phyloP scores from a whole-genome alignment of 2,113 vertebrate genomes.

The Mugil cephalus region DNA sequence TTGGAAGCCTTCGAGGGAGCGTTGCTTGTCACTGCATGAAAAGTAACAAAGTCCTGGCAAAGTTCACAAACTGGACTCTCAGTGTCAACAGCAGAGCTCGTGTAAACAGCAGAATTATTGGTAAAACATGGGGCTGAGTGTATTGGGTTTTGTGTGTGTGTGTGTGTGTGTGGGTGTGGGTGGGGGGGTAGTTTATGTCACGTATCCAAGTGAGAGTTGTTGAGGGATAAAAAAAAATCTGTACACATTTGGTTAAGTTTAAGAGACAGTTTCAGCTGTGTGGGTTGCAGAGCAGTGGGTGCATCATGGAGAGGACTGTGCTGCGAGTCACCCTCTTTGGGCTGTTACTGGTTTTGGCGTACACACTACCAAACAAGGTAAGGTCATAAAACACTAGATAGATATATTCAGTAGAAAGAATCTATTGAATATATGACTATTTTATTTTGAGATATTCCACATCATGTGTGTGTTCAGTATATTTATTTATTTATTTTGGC shows the following conservation, averaged over 20 bases:
- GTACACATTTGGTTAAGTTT: slow-evolving; percentile 29
- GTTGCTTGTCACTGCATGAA: not conserved
- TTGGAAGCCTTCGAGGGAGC: too few species aligned
- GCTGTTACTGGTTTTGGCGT: slow-evolving; percentile 58
- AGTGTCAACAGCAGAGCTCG: not conserved
- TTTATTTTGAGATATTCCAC: not conserved
- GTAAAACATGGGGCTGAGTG: not conserved
- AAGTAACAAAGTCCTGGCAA: not conserved
- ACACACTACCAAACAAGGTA: slow-evolving; percentile 67
- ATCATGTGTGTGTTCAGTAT: not conserved
- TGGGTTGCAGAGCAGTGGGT: slow-evolving; percentile 19
- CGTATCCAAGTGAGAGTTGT: too few species aligned
- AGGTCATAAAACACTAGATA: not conserved
- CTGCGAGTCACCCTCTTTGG: slow-evolving; percentile 48
- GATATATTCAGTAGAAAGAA: not conserved
- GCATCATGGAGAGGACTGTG: slow-evolving; percentile 58
- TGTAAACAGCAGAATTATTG: not conserved
- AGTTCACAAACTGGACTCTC: not conserved
- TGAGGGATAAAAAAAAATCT: too few species aligned
- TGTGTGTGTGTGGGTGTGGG: not conserved
- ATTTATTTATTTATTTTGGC: not conserved
- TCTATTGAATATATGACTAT: not conserved
- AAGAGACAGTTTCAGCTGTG: slow-evolving; percentile 33
- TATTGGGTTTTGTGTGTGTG: not conserved
- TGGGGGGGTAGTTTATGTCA: too few species aligned